Base-by-base conservation (phyloP, 2,797 vertebrate genomes). In the Apogon hyalosoma region DNA sequence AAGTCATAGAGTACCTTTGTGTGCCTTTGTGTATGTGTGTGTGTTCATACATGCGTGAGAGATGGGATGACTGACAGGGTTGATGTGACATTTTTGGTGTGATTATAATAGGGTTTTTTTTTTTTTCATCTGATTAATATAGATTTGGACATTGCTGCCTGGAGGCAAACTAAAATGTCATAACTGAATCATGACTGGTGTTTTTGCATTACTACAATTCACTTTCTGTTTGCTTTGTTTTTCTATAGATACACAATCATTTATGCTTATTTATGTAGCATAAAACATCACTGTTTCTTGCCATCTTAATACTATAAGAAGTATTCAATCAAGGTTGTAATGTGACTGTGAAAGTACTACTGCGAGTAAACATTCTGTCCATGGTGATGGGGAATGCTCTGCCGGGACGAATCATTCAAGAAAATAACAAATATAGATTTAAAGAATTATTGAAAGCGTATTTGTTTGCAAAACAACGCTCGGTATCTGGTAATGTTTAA, bases 1-100 rank as follows among this genome's bases (percentile, higher is more conserved):
- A 16, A 56, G 47, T 41, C 55, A 36, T 16, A 13, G 36, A 21
- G 9, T 59, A 53, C 19, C 48, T 54, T 24, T 73, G 39, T 36
- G 45, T 33, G 33, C 51, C 2, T 24, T 2, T 24, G 60, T 63
- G 59, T 66, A 47, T 69, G 33, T 50, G 18, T 42, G 69, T 45
- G 59, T 40, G 39, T 48, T 50, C 38, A 3, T 47, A 46, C 36
- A 40, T 73, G 77, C 28, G 12, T 65, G 72, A 50, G 58, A 63
- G 73, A 86, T 45, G 58, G 53, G 69, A 75, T 85, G 86, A 88
- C 63, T 85, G 85, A 85, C 84, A 85, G 76, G 66, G 46, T 57
- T 75, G 70, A 76, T 62, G 59, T 84, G 83, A 86, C 81, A 85
- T 88, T 88, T 83, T 87, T 85, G 58, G 72, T 84, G 74, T 74